Conservation (phyloP, 2,113 vertebrate species). For the Caracal caracal region DNA sequence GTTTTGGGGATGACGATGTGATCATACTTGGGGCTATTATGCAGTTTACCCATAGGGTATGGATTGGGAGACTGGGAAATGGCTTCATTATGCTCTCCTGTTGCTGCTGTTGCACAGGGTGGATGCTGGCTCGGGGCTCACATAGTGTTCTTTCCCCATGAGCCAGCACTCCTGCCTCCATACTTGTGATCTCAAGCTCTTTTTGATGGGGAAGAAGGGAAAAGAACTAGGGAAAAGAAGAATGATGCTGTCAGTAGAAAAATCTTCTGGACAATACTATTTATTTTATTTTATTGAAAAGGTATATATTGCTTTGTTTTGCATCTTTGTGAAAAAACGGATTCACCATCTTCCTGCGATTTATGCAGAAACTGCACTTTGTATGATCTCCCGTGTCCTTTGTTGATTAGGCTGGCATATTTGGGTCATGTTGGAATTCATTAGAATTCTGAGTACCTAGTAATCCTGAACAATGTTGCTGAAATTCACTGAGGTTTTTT, state of each 20-base stretch:
- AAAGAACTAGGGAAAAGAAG: background rate
- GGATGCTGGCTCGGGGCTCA: background rate
- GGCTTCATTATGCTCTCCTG: background rate
- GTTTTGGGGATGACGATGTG: background rate
- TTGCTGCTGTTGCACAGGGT: background rate
- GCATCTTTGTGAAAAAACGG: conserved; percentile 20
- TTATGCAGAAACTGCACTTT: conserved; percentile 52
- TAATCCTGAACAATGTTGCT: conserved; percentile 49
- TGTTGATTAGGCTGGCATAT: conserved; percentile 69
- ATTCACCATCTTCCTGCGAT: conserved; percentile 36
- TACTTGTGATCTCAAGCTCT: background rate
- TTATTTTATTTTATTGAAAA: conserved; percentile 10
- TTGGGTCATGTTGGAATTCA: conserved; percentile 68
- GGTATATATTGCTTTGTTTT: background rate
- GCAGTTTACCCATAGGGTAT: background rate
- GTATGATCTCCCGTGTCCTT: conserved; percentile 44
- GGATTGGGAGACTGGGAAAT: background rate
- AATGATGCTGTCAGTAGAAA: background rate
- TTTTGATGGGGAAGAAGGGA: background rate
- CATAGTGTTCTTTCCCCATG: background rate
- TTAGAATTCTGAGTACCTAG: conserved; percentile 67
- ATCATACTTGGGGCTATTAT: background rate
- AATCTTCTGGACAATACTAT: background rate
- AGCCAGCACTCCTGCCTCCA: background rate
- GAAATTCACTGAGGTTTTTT: conserved; percentile 35